Percentiles rank a stretch among this genome's conserved stretches.
These are phyloP conservation scores for Sceloporus undulatus DNA, from an alignment of 2,113 vertebrate genomes.

Conservation along the genomic window DNA sequence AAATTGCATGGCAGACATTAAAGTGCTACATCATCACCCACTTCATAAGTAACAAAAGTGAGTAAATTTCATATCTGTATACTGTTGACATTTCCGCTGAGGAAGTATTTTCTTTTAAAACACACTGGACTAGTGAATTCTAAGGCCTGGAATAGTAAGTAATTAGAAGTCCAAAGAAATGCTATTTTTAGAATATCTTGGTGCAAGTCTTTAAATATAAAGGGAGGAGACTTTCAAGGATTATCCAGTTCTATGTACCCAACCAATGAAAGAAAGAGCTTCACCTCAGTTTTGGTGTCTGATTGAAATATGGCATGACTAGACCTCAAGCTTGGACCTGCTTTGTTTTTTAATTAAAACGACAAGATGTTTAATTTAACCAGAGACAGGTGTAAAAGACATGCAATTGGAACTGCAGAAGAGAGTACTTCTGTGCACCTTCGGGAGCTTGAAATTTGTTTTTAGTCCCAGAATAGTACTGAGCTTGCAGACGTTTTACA, in stretches of 20 bases:
- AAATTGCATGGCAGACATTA: background rate
- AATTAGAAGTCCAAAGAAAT: conserved; percentile 1
- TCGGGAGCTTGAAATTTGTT: background rate
- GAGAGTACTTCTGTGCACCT: background rate
- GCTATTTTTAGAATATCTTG: background rate
- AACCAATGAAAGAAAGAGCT: background rate
- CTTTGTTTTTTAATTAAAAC: background rate
- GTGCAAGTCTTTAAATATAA: background rate
- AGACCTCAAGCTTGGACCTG: background rate
- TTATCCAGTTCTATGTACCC: background rate
- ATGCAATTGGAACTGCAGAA: background rate
- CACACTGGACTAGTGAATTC: background rate
- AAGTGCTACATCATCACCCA: background rate
- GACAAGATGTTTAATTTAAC: background rate
- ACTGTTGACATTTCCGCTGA: background rate
- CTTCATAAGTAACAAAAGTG: conserved; percentile 19
- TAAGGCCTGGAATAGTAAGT: conserved; percentile 8
- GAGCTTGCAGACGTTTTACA: background rate
- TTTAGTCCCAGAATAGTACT: background rate
- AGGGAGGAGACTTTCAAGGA: background rate
- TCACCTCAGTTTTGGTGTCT: background rate
- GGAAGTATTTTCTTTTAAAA: conserved; percentile 13
- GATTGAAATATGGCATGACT: background rate
- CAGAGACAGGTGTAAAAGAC: background rate
- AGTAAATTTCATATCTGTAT: background rate